These are phyloP conservation scores for Agrochola lychnidis DNA, from an alignment of 2,888 invertebrate genomes.

Conservation along the genomic window DNA sequence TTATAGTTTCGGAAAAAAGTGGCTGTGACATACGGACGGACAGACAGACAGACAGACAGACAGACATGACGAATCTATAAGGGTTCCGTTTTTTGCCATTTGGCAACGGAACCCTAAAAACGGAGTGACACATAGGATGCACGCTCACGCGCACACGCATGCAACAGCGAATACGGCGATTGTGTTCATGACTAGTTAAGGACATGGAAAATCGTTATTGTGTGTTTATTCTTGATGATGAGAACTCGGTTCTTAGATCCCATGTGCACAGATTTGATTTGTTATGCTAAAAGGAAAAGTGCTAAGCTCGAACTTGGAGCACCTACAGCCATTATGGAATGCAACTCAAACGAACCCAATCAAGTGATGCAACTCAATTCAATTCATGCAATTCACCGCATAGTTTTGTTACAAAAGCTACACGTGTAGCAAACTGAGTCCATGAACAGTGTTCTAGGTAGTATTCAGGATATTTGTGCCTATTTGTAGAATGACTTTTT, in stretches of 20 bases:
- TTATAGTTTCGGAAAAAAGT: too few relatives aligned
- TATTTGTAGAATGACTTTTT: background rate
- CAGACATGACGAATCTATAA: too few relatives aligned
- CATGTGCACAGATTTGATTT: background rate
- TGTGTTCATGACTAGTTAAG: background rate
- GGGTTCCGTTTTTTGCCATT: too few relatives aligned
- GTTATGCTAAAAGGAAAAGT: background rate
- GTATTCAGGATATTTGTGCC: background rate
- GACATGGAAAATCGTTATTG: background rate
- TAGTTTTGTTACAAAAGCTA: background rate
- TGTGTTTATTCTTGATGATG: background rate
- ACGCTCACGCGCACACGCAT: background rate
- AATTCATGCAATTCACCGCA: background rate
- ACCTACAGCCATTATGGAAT: background rate
- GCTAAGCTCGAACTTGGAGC: background rate
- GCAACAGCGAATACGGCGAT: background rate
- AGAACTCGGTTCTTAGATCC: background rate
- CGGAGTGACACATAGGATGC: background rate
- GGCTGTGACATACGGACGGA: too few relatives aligned
- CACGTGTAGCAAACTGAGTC: background rate
- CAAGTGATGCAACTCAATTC: background rate
- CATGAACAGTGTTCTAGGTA: background rate
- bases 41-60: too few relatives aligned
- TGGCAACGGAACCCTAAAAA: too few relatives aligned
- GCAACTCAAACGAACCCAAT: background rate